These are phyloP conservation scores for Cynopterus sphinx DNA, from an alignment of 2,797 vertebrate species.

Conservation along the genomic window DNA sequence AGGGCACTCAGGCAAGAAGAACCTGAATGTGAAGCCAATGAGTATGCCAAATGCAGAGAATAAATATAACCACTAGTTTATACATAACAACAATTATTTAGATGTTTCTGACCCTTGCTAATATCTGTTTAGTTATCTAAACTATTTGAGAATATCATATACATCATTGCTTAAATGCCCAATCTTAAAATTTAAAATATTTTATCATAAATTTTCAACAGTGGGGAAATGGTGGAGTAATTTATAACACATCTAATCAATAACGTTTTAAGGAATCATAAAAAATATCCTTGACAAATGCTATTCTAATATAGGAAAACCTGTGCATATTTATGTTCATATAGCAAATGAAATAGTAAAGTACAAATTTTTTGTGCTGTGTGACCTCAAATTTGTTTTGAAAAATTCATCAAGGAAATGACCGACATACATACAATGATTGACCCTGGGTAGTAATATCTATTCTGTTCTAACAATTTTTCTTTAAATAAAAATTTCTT, in stretches of 20 bases:
- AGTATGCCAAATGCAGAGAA: background rate
- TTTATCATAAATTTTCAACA: background rate
- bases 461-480: background rate
- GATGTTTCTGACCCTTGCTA: background rate
- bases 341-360: background rate
- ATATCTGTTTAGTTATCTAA: background rate
- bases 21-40: background rate
- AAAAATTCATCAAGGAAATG: background rate
- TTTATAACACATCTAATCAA: background rate
- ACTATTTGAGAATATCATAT: background rate
- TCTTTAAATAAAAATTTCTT: background rate
- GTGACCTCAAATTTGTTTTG: background rate
- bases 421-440: background rate
- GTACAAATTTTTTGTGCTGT: background rate
- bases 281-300: background rate
- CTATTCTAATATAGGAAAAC: background rate
- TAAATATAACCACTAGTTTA: background rate
- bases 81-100: background rate
- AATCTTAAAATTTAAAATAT: constrained; percentile 16
- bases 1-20: background rate
- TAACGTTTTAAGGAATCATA: background rate
- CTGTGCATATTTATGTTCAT: background rate
- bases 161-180: background rate
- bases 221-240: background rate
- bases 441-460: background rate